Evolutionary conservation across 2,797 vertebrate species (phyloP).

Genomic region (Oreochromis grahami): DNA sequence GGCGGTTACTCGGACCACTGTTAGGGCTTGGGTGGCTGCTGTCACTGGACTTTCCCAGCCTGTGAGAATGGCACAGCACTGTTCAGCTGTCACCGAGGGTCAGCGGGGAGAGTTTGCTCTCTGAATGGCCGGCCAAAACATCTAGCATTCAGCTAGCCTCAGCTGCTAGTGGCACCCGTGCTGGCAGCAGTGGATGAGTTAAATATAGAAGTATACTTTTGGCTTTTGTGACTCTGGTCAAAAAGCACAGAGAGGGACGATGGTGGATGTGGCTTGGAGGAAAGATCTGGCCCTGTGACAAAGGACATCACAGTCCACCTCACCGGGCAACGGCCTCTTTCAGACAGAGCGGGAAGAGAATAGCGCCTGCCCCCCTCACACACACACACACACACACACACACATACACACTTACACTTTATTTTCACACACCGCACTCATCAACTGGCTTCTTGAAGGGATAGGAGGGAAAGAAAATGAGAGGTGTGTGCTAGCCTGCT

Average conservation of each 20-base stretch:
- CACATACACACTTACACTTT: background rate
- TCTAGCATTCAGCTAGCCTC: constrained; percentile 80
- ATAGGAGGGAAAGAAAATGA: constrained; percentile 41
- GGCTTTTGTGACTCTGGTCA: constrained; percentile 49
- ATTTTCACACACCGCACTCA: background rate
- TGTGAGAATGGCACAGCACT: constrained; percentile 75
- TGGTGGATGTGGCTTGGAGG: constrained; percentile 52
- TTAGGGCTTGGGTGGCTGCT: constrained; percentile 52
- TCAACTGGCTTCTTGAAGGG: constrained; percentile 38
- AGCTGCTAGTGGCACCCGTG: constrained; percentile 82
- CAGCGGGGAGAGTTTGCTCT: constrained; percentile 63
- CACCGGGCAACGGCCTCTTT: constrained; percentile 70
- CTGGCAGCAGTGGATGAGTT: constrained; percentile 80
- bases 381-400: background rate
- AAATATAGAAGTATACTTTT: constrained; percentile 92
- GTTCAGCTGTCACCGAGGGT: constrained; percentile 88
- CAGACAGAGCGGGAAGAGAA: constrained; percentile 71
- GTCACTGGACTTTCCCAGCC: constrained; percentile 65
- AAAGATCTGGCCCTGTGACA: constrained; percentile 72
- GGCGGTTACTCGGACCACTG: constrained; percentile 54
- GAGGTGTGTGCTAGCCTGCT: constrained; percentile 54
- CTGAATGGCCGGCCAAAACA: constrained; percentile 51
- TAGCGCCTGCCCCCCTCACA: constrained; percentile 14
- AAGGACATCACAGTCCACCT: constrained; percentile 64
- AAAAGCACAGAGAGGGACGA: constrained; percentile 69